Base-by-base conservation (phyloP, 2,888 invertebrate species). In the Magallana nippona region DNA sequence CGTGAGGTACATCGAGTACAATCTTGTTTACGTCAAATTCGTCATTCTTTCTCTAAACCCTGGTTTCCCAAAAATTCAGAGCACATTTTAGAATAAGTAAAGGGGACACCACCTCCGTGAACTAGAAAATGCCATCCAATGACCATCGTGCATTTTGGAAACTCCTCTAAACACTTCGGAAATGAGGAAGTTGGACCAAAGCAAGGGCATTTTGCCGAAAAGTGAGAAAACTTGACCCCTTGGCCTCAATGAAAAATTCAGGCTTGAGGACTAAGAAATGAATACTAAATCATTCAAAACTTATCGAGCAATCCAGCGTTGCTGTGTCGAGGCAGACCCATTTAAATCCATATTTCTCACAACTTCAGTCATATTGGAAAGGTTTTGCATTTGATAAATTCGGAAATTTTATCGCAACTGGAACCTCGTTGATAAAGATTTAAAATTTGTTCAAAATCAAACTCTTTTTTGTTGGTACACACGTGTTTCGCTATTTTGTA, bases 271-370 rank as follows among this genome's bases (percentile, higher is more conserved):
- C 27, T 11, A 19, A 63, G 13, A 13, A 62, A 8, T 62, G 19
- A 71, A 27, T 15, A 3, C 22, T 27, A 27, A 71, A 71, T 27
- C 71, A 71, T 22, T 71, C 27, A 71, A 27, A 71, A 71, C 71
- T 71, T 71, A 71, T 71, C 71, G 13, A 32, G 15, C 71, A 27
- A 27, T 71, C 71, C 71, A 11, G 19, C 22, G 71, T 71, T 71
- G 27, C 22, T 32, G 44, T 44, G 44, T 8, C 44, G 44, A 8
- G 5, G 44, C 44, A 44, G 44, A 44, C 44, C 44, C 44, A 44
- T 44, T 44, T 44, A 44, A 44, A 44, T 44, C 44, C 44, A 44
- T 44, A 44, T 44, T 44, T 44, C 44, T 44, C 44, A 8, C 44
- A 44, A 44, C 44, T 44, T 44, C 44, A 44, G 44, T 44, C 44